phyloP scores from a whole-genome alignment of 2,797 vertebrate genomes.

The Nannoperca obscura region DNA sequence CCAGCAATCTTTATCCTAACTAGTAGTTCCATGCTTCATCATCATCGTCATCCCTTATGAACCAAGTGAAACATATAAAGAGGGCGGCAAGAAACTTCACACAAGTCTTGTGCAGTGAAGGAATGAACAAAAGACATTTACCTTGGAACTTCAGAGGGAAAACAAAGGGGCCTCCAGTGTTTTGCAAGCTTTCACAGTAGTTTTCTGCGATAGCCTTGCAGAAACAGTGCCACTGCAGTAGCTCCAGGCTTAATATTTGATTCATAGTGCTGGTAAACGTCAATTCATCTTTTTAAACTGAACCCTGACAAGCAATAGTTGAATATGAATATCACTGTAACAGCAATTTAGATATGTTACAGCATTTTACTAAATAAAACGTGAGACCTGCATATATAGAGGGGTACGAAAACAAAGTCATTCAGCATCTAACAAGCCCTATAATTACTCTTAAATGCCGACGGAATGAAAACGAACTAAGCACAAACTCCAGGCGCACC shows the following conservation, averaged over 20 bases:
- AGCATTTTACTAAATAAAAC: slow-evolving; percentile 8
- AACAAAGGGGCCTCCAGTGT: not conserved
- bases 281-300: slow-evolving; percentile 1
- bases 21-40: not conserved
- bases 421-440: not conserved
- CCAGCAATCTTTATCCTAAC: not conserved
- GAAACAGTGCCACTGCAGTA: not conserved
- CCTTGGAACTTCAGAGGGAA: slow-evolving; percentile 9
- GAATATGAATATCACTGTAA: not conserved
- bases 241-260: slow-evolving; percentile 23
- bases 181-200: slow-evolving; percentile 19
- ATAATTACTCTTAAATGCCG: slow-evolving; percentile 2
- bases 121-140: not conserved
- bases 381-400: not conserved
- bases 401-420: not conserved
- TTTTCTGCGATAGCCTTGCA: slow-evolving; percentile 20
- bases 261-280: not conserved
- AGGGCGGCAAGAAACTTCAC: not conserved
- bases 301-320: not conserved
- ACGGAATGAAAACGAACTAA: slow-evolving; percentile 7
- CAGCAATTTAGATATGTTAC: not conserved
- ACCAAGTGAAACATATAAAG: not conserved
- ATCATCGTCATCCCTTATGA: not conserved
- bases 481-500: not conserved
- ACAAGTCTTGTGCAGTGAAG: not conserved